Conservation (phyloP, 2,113 vertebrate genomes). For the Chloropsis cyanopogon region DNA sequence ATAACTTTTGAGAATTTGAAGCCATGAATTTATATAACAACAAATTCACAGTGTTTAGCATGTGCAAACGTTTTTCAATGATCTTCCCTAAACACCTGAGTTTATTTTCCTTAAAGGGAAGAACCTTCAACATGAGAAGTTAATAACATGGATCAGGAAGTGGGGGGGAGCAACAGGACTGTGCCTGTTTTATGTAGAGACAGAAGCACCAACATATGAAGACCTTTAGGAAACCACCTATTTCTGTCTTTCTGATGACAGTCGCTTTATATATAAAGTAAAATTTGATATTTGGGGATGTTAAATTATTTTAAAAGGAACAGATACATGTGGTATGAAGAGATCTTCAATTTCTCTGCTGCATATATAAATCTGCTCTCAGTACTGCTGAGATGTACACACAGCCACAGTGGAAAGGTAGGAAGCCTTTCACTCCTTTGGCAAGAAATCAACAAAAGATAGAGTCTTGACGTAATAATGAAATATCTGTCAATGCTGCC, state of each 20-base stretch:
- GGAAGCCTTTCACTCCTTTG: not conserved
- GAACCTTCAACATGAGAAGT: not conserved
- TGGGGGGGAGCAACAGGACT: not conserved
- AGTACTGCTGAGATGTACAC: not conserved
- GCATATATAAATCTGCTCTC: not conserved
- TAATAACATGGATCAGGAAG: not conserved
- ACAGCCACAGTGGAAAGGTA: not conserved
- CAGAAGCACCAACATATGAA: not conserved
- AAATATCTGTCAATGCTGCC: not conserved
- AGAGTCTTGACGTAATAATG: not conserved
- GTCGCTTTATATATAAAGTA: not conserved
- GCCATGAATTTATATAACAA: slow-evolving; percentile 23
- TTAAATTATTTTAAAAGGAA: not conserved
- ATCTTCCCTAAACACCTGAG: not conserved
- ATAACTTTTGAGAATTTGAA: slow-evolving; percentile 24
- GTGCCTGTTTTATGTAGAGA: not conserved
- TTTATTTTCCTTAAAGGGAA: slow-evolving; percentile 16
- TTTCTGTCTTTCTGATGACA: not conserved
- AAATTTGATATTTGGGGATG: not conserved
- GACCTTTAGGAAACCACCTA: not conserved
- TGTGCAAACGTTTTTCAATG: not conserved
- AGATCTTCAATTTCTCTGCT: not conserved
- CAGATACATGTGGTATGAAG: not conserved
- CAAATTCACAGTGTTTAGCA: not conserved
- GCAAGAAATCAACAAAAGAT: not conserved